These are phyloP conservation scores for Tympanoctomys barrerae DNA, from an alignment of 2,797 vertebrate species.

Conservation along the genomic window DNA sequence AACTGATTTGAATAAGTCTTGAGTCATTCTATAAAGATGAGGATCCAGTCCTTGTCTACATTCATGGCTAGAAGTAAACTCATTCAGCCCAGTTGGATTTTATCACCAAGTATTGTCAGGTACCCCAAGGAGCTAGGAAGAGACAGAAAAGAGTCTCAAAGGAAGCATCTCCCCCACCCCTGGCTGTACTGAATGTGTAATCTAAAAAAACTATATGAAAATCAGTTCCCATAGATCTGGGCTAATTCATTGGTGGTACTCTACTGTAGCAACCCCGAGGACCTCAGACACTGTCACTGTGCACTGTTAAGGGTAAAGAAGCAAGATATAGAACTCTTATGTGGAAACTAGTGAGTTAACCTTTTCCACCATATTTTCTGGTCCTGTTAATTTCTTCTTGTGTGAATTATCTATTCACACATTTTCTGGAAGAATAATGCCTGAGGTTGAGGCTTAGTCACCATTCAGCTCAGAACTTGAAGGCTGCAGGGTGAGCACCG, in stretches of 20 bases:
- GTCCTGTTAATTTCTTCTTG: background rate
- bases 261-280: background rate
- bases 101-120: background rate
- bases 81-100: background rate
- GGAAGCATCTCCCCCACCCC: too few relatives aligned
- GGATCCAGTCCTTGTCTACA: background rate
- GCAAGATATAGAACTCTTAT: background rate
- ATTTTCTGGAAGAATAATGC: constrained; percentile 17
- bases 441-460: background rate
- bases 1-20: background rate
- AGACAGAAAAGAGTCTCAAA: background rate
- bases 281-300: background rate
- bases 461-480: background rate
- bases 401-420: background rate
- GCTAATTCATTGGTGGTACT: background rate
- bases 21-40: background rate
- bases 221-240: background rate
- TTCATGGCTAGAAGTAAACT: constrained; percentile 2
- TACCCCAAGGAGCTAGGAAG: background rate
- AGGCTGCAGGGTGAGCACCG: background rate
- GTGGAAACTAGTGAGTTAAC: background rate
- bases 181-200: background rate
- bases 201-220: background rate
- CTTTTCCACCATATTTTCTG: background rate
- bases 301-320: background rate